Evolutionary conservation across 2,113 vertebrate species (phyloP), one percentile per base, ranked within the genome.

Genomic region (Tinamus guttatus): DNA sequence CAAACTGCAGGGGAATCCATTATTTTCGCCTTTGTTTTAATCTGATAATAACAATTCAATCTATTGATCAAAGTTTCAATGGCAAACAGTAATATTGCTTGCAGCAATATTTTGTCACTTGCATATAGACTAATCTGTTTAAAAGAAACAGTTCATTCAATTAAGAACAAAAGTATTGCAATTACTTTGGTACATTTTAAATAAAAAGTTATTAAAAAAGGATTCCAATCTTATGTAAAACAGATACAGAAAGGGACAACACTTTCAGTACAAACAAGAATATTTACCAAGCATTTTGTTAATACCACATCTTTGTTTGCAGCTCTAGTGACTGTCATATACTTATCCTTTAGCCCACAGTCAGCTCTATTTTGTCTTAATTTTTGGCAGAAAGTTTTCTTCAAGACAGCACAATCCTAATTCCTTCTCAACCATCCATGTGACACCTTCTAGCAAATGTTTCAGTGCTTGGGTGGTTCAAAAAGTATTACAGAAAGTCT

Each of bases 271-370:
- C 12, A 85, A 62, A 85, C 0, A 41, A 1, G 2, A 43, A 17
- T 32, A 70, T 27, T 54, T 43, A 52, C 51, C 16, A 59, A 74
- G 12, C 7, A 52, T 7, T 21, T 16, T 43, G 7, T 59, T 76
- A 88, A 19, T 30, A 59, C 11, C 5, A 34, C 25, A 58, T 27
- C 34, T 62, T 47, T 20, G 6, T 47, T 58, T 14, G 60, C 10
- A 9, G 36, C 15, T 63, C 20, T 14, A 64, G 36, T 15, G 10
- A 32, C 9, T 3, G 0, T 24, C n/a, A 32, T 13, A 38, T 1
- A 68, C 13, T 40, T 63, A 73, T 14, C 14, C n/a, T 67, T 77
- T 13, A 51, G 25, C 25, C 43, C 21, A 18, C 4, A 47, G 21
- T 0, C 2, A 11, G 13, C 5, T 28, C 32, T 51, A 8, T 8